Conservation (phyloP, 2,113 vertebrate genomes). For the Chloroceryle aenea region DNA sequence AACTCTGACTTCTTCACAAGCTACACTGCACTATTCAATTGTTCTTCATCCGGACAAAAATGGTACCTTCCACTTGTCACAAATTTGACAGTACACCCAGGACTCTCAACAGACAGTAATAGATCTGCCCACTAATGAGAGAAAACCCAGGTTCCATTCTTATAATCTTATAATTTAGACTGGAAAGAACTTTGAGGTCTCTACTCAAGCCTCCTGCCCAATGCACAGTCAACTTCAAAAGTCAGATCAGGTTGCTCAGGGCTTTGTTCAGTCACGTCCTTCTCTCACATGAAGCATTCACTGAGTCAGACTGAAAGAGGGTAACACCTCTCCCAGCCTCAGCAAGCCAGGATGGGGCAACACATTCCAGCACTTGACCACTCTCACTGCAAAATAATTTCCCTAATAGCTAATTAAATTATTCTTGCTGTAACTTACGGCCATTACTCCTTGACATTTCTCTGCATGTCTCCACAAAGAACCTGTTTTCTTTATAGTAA, state of each 20-base stretch:
- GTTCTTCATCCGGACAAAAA: not conserved
- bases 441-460: not conserved
- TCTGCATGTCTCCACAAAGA: not conserved
- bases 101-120: not conserved
- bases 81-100: not conserved
- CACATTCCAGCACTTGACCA: not conserved
- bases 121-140: not conserved
- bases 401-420: not conserved
- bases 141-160: not conserved
- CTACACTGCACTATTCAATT: rapidly evolving
- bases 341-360: not conserved
- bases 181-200: not conserved
- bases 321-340: not conserved
- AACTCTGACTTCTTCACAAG: not conserved
- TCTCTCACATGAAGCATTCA: not conserved
- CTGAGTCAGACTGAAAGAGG: not conserved
- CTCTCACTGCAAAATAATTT: not conserved
- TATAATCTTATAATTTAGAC: not conserved
- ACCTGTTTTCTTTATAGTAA: not conserved
- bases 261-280: not conserved
- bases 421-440: not conserved
- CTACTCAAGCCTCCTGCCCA: not conserved
- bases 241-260: not conserved
- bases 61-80: not conserved
- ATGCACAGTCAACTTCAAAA: not conserved